These are phyloP conservation scores for Drosophila pachea DNA, from an alignment of 1,140 invertebrate genomes.

Conservation along the genomic window DNA sequence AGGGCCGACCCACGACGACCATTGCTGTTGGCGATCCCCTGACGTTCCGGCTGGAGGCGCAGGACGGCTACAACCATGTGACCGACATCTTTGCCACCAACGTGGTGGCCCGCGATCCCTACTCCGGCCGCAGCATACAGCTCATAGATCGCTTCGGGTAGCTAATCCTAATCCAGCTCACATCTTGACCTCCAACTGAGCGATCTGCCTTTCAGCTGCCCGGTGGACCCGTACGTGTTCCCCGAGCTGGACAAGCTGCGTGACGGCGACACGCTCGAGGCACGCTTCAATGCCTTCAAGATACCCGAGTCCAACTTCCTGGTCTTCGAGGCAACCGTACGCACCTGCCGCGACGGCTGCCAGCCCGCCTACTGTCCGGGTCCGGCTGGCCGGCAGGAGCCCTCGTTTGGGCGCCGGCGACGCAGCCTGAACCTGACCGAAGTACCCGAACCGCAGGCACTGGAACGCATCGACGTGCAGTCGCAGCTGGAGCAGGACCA, in stretches of 20 bases:
- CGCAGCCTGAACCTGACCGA: conserved; percentile 82
- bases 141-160: conserved; percentile 89
- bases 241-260: conserved; percentile 92
- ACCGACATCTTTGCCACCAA: conserved; percentile 96
- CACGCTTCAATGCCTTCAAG: conserved; percentile 95
- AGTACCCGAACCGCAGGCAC: conserved; percentile 42
- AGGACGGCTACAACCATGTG: conserved; percentile 92
- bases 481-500: conserved; percentile 28
- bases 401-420: conserved; percentile 87
- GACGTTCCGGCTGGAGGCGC: conserved; percentile 92
- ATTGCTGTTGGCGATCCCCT: conserved; percentile 96
- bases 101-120: conserved; percentile 95
- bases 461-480: conserved; percentile 30
- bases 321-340: conserved; percentile 94
- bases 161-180: neutral
- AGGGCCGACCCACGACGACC: conserved; percentile 93
- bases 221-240: conserved; percentile 94
- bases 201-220: conserved; percentile 81
- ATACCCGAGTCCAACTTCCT: conserved; percentile 96
- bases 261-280: conserved; percentile 91
- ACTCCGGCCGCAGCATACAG: conserved; percentile 92
- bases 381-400: conserved; percentile 86
- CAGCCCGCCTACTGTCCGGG: conserved; percentile 92
- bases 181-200: neutral
- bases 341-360: conserved; percentile 92